Conservation (phyloP, 2,888 invertebrate genomes). For the Ctenicera cuprea region DNA sequence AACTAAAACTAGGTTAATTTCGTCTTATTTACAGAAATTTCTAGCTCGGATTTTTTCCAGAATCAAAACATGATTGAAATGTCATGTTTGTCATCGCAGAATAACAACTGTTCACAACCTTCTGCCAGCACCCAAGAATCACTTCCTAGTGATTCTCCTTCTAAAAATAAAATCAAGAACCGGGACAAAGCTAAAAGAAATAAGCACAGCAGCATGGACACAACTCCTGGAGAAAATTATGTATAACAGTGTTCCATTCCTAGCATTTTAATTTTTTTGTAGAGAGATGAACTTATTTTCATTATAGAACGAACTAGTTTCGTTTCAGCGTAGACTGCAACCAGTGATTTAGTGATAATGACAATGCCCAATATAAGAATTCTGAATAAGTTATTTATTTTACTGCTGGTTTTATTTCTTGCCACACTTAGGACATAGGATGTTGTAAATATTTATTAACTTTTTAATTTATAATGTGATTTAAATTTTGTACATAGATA, state of each 20-base stretch:
- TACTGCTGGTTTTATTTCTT: conserved; percentile 20
- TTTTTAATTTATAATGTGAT: conserved; percentile 39
- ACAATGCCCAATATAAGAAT: background rate
- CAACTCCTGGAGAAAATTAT: conserved; percentile 59
- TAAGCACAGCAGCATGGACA: conserved; percentile 54
- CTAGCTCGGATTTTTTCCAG: conserved; percentile 74
- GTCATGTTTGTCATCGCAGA: conserved; percentile 79
- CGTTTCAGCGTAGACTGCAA: background rate
- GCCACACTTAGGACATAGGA: conserved; percentile 9
- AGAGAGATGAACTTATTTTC: conserved; percentile 13
- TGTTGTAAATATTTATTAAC: conserved; percentile 29
- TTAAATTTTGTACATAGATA: conserved; percentile 35
- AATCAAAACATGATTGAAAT: conserved; percentile 79
- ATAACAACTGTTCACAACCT: conserved; percentile 76
- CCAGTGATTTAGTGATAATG: conserved; percentile 30
- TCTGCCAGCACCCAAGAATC: conserved; percentile 58
- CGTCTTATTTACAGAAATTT: conserved; percentile 73
- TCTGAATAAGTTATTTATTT: conserved; percentile 15
- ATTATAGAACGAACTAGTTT: conserved; percentile 3
- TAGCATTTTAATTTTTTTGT: conserved; percentile 30
- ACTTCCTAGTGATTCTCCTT: conserved; percentile 45
- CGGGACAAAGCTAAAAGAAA: conserved; percentile 57
- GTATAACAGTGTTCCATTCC: conserved; percentile 50
- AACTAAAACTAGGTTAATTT: conserved; percentile 73
- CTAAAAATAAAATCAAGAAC: conserved; percentile 53